These are phyloP conservation scores for Bufo bufo DNA, from an alignment of 2,113 vertebrate genomes.

Conservation along the genomic window DNA sequence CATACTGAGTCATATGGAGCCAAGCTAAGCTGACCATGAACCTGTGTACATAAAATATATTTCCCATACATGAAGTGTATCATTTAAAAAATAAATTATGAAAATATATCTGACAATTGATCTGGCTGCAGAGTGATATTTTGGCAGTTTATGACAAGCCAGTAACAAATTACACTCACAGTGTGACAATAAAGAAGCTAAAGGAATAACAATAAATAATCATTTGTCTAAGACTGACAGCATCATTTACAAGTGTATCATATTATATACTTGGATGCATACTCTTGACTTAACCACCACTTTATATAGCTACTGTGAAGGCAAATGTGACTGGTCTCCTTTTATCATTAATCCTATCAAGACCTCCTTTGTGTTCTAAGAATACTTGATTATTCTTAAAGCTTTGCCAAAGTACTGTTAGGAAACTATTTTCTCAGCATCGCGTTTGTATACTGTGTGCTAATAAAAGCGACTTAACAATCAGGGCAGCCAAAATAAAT, in stretches of 20 bases:
- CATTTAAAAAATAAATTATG: not conserved
- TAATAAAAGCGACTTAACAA: too few species aligned
- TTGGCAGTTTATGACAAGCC: not conserved
- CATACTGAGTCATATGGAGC: too few species aligned
- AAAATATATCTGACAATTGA: not conserved
- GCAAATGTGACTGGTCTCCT: not conserved
- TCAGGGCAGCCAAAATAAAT: too few species aligned
- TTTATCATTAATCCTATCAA: not conserved
- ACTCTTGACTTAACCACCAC: not conserved
- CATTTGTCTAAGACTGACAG: not conserved
- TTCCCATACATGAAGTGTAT: too few species aligned
- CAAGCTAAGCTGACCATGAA: too few species aligned
- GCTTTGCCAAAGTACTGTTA: too few species aligned
- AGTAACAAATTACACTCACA: not conserved
- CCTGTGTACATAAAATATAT: too few species aligned
- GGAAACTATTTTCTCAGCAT: too few species aligned
- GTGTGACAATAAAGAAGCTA: constrained; percentile 5
- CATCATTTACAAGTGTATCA: not conserved
- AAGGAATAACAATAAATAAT: constrained; percentile 13
- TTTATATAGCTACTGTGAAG: not conserved
- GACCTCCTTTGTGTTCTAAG: not conserved
- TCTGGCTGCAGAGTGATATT: constrained; percentile 3
- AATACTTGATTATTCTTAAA: too few species aligned
- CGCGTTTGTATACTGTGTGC: too few species aligned
- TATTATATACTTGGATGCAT: not conserved